Evolutionary conservation across 2,888 invertebrate genomes (phyloP), one percentile per base, ranked within the genome.

Genomic region (Phortica okadai): DNA sequence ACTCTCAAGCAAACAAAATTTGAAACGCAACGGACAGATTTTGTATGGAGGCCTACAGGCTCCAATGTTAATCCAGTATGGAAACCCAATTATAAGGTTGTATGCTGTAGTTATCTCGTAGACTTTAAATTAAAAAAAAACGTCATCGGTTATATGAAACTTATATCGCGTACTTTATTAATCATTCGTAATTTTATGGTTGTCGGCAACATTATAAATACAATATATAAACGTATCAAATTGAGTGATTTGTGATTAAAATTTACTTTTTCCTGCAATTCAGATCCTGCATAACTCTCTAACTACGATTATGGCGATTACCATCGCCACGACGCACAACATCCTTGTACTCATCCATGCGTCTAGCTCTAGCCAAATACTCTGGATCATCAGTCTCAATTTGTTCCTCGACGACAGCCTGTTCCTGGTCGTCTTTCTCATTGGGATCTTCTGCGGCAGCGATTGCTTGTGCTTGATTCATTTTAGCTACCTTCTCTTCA

Each of bases 261-360:
- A n/a, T 14, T 56, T 1, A 56, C 1, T n/a, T 10, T 56, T 56
- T 56, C 6, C 14, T 16, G 56, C 16, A 6, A 6, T 56, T 56
- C 56, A 56, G 16, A 11, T 56, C 8, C 56, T 14, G n/a, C 54
- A 54, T 54, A 14, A 56, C 11, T 56, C 14, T n/a, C 85, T 94
- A 96, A 91, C 96, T 96, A 86, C 96, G 92, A 90, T 96, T 96
- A 89, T 95, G 92, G 73, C 97, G 92, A 92, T 97, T 97, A 67
- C 97, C 97, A 94, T 95, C 96, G 11, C 97, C 97, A 77, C 97
- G 93, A 77, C 96, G 94, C 88, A 97, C 96, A 14, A 95, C 95
- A 91, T 98, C 97, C 89, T 97, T 97, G 89, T 95, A 97, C 81
- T 97, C 97, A 91, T 97, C 97, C 94, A 95, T 95, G 76, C 93